Conservation (phyloP, 2,797 vertebrate species). For the Parauchenoglanis ngamensis region DNA sequence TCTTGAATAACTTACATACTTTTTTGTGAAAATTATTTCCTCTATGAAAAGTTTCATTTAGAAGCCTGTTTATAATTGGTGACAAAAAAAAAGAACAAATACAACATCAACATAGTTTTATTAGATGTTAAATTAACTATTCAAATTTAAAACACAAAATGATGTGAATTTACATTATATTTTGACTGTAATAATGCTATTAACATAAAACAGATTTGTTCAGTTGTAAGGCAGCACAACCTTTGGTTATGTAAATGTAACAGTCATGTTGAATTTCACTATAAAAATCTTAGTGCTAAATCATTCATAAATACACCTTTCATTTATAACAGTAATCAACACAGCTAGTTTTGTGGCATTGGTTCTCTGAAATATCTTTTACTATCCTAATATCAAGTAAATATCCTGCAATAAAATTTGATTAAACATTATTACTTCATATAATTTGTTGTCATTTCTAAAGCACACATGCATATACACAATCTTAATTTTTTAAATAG, state of each 20-base stretch:
- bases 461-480: slow-evolving; percentile 13
- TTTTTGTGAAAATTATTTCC: neutral
- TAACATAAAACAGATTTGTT: slow-evolving; percentile 23
- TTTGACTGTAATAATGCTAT: slow-evolving; percentile 7
- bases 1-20: neutral
- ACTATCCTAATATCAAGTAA: neutral
- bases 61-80: neutral
- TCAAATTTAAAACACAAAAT: neutral
- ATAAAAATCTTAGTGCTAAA: slow-evolving; percentile 5
- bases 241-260: slow-evolving; percentile 56
- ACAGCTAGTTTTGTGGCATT: neutral
- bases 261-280: slow-evolving; percentile 52
- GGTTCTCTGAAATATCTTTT: neutral
- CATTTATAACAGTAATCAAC: neutral
- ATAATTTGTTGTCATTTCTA: slow-evolving; percentile 17
- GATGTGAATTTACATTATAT: neutral
- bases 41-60: neutral
- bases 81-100: neutral
- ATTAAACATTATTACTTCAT: slow-evolving; percentile 16
- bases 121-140: neutral
- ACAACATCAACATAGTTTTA: neutral
- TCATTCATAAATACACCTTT: neutral
- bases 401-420: neutral
- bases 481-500: neutral
- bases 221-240: slow-evolving; percentile 3